These are phyloP conservation scores for Dreissena rostriformis DNA, from an alignment of 1,140 invertebrate genomes.

Conservation along the genomic window DNA sequence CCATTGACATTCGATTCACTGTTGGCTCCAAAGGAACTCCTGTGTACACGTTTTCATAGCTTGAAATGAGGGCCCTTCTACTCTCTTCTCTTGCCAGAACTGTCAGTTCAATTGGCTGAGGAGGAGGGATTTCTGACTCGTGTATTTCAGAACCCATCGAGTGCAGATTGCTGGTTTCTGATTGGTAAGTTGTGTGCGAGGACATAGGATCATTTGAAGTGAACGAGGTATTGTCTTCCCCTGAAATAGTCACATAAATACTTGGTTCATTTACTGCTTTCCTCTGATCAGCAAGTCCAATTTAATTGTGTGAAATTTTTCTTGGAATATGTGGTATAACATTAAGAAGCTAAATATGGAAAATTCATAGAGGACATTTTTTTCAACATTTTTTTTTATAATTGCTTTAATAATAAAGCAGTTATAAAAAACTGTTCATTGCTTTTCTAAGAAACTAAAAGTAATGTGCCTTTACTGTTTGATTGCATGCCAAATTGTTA, in stretches of 20 bases:
- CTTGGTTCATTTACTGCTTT: not conserved
- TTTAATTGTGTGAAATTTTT: no score
- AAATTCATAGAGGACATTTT: no score
- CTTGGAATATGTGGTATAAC: no score
- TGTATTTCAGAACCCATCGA: constrained; percentile 61
- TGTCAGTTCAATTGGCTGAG: constrained; percentile 59
- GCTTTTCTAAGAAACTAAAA: no score
- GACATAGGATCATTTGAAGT: constrained; percentile 58
- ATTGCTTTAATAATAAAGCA: no score
- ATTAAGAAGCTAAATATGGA: no score
- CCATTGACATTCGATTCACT: constrained; percentile 63
- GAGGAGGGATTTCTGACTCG: constrained; percentile 54
- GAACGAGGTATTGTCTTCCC: constrained; percentile 56
- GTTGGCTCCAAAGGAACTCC: constrained; percentile 68
- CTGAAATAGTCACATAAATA: constrained; percentile 13
- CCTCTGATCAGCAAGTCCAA: no score
- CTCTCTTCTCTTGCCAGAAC: constrained; percentile 49
- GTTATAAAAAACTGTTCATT: no score
- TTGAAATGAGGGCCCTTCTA: constrained; percentile 58
- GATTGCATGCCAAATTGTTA: no score
- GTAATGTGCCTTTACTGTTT: no score
- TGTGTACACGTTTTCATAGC: constrained; percentile 74
- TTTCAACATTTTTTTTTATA: no score
- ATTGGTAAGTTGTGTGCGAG: constrained; percentile 50
- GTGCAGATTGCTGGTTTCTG: constrained; percentile 58